A percentile compares a stretch with the other conserved stretches of the same genome.
phyloP scores from a whole-genome alignment of 2,888 invertebrate species.

The Drosophila acutilabella region DNA sequence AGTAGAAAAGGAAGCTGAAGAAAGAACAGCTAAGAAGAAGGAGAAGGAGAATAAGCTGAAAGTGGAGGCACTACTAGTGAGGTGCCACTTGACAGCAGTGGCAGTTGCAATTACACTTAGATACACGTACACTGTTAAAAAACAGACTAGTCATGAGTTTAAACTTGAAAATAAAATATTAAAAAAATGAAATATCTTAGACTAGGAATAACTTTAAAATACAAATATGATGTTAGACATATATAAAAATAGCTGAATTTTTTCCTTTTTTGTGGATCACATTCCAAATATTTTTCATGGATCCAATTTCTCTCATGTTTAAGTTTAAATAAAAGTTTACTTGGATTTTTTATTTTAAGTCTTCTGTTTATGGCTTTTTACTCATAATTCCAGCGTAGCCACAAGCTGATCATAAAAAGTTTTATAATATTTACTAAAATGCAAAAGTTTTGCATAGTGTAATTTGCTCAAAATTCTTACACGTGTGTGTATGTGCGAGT shows the following conservation, averaged over 20 bases:
- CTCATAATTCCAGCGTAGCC: no score
- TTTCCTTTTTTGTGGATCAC: no score
- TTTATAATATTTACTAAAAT: not conserved
- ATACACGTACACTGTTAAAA: slow-evolving; percentile 37
- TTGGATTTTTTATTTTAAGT: no score
- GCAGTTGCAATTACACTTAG: slow-evolving; percentile 45
- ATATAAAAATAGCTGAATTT: no score
- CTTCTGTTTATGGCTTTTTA: no score
- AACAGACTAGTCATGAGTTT: not conserved
- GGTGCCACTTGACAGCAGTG: slow-evolving; percentile 54
- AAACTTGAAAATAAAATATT: not conserved
- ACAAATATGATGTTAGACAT: no score
- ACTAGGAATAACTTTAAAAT: no score
- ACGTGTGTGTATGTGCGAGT: not conserved
- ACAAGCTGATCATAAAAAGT: no score
- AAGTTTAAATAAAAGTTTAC: no score
- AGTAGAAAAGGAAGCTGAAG: not conserved
- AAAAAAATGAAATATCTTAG: no score
- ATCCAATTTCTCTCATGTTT: no score
- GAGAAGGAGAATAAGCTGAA: not conserved
- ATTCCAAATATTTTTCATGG: no score
- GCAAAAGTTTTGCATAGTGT: not conserved
- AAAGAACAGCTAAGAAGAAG: not conserved
- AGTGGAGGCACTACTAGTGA: slow-evolving; percentile 33
- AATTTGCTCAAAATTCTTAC: slow-evolving; percentile 10